Evolutionary conservation across 2,797 vertebrate species (phyloP), one percentile per base, ranked within the genome.

Genomic region (Euphonia xanthogaster): DNA sequence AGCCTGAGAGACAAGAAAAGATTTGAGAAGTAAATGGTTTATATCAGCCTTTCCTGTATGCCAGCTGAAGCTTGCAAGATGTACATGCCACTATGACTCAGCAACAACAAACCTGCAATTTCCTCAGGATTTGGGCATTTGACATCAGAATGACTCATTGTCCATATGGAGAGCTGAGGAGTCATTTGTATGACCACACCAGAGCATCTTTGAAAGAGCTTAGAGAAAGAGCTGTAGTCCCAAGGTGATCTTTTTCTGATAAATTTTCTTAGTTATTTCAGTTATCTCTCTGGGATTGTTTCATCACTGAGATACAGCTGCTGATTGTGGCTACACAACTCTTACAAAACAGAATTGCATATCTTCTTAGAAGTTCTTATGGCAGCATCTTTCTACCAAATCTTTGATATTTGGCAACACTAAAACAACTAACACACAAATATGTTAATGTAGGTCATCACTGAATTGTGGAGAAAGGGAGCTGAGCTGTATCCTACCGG

Each of bases 61-160:
- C 54, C n/a, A 80, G 58, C n/a, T 72, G 68, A 86, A 72, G 72
- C 57, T 72, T 65, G 50, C 42, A 54, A 33, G 28, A 61, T 44
- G 72, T 58, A 30, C 72, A 35, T 80, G 58, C 30, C 45, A 72
- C 68, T 48, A 7, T 95, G 93, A 97, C 70, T 95, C 94, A 91
- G 90, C 93, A 94, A 17, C 65, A 77, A 21, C 58, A 94, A 76
- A 72, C 47, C 68, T 63, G 33, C 39, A 35, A 83, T 90, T 94
- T 95, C 82, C 89, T 83, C 53, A 75, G 72, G 42, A 85, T 91
- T 74, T 3, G 4, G 87, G 60, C 76, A 62, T 71, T 86, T 51
- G 68, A 91, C 91, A 90, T 90, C 79, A 91, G 72, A 83, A 83
- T 97, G 96, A 97, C 65, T 97, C 93, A 94, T 37, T 62, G 68